Conservation (phyloP, 2,888 invertebrate genomes). For the Nomada ruficornis region DNA sequence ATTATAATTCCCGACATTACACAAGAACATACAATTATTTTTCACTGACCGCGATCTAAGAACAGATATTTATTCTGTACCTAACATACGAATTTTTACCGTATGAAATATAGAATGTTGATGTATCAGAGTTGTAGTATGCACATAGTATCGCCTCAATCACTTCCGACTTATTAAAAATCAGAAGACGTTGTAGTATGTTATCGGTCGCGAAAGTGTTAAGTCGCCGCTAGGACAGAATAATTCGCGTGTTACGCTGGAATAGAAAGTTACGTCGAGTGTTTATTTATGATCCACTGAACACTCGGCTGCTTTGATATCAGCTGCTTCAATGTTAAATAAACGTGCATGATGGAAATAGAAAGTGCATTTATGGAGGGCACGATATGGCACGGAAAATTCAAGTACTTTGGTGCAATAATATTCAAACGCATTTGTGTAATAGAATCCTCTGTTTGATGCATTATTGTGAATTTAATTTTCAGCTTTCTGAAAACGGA, state of each 20-base stretch:
- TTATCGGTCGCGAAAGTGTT: slow-evolving; percentile 26
- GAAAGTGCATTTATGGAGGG: slow-evolving; percentile 29
- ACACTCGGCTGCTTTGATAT: not conserved
- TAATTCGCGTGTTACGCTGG: slow-evolving; percentile 14
- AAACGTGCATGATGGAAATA: slow-evolving; percentile 38
- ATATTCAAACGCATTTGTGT: not conserved
- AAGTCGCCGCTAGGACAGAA: slow-evolving; percentile 5
- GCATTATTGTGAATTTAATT: slow-evolving; percentile 2
- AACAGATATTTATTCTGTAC: too few relatives aligned
- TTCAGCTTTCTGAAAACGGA: not conserved
- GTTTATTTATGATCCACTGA: slow-evolving; percentile 25
- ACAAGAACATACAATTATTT: too few relatives aligned
- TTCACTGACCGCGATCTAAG: too few relatives aligned
- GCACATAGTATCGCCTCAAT: not conserved
- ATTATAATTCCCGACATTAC: too few relatives aligned
- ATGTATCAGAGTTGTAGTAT: too few relatives aligned
- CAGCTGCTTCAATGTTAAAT: not conserved
- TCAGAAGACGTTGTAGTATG: not conserved
- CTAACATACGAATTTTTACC: too few relatives aligned
- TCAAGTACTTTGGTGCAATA: not conserved
- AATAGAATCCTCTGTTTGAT: not conserved
- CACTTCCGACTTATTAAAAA: slow-evolving; percentile 9
- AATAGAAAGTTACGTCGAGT: slow-evolving; percentile 25
- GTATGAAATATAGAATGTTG: not conserved
- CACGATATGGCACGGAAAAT: too few relatives aligned